These are phyloP conservation scores for Kryptolebias marmoratus DNA, from an alignment of 2,113 vertebrate genomes.

Conservation along the genomic window DNA sequence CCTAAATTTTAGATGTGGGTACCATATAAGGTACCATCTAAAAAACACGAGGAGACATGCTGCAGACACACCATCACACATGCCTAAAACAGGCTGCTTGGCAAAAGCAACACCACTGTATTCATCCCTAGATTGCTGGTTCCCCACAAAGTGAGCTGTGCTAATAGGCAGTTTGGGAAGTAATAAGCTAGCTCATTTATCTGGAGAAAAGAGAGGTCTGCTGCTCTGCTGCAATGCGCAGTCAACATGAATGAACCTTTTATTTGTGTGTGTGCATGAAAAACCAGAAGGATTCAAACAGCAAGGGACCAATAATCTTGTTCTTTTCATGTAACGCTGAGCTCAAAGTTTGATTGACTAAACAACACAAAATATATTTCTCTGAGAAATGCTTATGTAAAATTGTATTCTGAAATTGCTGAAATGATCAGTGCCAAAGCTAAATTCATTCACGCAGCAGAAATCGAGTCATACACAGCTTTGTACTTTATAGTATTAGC, in stretches of 20 bases:
- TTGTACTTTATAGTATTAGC: background rate
- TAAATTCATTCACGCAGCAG: background rate
- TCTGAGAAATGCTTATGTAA: slow-evolving; percentile 6
- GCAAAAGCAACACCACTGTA: slow-evolving; percentile 37
- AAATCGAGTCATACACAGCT: slow-evolving; percentile 18
- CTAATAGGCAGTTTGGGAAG: slow-evolving; percentile 78
- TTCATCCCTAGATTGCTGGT: slow-evolving; percentile 53
- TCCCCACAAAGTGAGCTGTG: slow-evolving; percentile 63
- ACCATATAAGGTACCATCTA: background rate
- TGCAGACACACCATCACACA: slow-evolving; percentile 14
- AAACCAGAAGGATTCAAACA: slow-evolving; percentile 29
- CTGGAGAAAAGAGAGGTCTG: slow-evolving; percentile 63
- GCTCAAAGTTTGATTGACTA: slow-evolving; percentile 26
- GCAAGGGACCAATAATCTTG: slow-evolving; percentile 17
- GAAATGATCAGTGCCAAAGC: slow-evolving; percentile 12
- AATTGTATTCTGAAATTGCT: slow-evolving; percentile 4
- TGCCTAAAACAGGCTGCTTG: slow-evolving; percentile 34
- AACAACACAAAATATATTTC: slow-evolving; percentile 8
- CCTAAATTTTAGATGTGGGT: slow-evolving; percentile 9
- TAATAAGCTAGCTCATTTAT: slow-evolving; percentile 73
- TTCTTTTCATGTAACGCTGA: slow-evolving; percentile 29
- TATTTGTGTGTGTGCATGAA: slow-evolving; percentile 11
- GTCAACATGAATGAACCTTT: slow-evolving; percentile 53
- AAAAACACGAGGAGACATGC: slow-evolving; percentile 8
- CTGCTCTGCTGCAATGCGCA: slow-evolving; percentile 59